Evolutionary conservation across 2,797 vertebrate genomes (phyloP), one percentile per base, ranked within the genome.

Genomic region (Chelon auratus): DNA sequence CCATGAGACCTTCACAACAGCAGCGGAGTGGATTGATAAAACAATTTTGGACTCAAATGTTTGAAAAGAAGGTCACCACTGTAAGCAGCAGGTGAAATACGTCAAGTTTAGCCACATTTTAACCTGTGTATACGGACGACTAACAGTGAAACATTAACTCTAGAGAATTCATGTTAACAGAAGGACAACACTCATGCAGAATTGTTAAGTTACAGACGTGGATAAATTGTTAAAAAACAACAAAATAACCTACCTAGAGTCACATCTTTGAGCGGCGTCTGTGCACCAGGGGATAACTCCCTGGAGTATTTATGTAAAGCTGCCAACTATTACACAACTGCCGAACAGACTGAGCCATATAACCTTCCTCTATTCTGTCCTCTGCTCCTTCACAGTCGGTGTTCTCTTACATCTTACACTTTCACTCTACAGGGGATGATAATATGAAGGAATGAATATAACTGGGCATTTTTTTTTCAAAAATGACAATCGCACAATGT

Each of bases 301-400:
- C 39, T 17, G 36, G 82, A 86, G 67, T 82, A 78, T 91, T 87
- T 85, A 87, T 64, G 20, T 52, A 55, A 80, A 91, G 75, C 88
- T 84, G 85, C 86, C 90, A 91, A 83, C 81, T 84, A 80, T 90
- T 88, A 89, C 83, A 83, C 86, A 91, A 85, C 77, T n/a, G 65
- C 71, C 64, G 55, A 88, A 72, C 68, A 53, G 8, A 57, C 60
- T 15, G 56, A 71, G 53, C 57, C 54, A 36, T 63, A 58, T 26
- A 81, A 61, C 80, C 71, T 77, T 83, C 33, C 71, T 74, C 77
- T 37, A 5, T 40, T 54, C 74, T 80, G 61, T 59, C 61, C 66
- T 73, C 80, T 72, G 63, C 57, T 72, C 58, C 40, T 4, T 82
- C 82, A 61, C 43, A 20, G 30, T 66, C 65, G 50, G 51, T 8